phyloP scores from a whole-genome alignment of 2,888 invertebrate genomes.

The Ischnura elegans region DNA sequence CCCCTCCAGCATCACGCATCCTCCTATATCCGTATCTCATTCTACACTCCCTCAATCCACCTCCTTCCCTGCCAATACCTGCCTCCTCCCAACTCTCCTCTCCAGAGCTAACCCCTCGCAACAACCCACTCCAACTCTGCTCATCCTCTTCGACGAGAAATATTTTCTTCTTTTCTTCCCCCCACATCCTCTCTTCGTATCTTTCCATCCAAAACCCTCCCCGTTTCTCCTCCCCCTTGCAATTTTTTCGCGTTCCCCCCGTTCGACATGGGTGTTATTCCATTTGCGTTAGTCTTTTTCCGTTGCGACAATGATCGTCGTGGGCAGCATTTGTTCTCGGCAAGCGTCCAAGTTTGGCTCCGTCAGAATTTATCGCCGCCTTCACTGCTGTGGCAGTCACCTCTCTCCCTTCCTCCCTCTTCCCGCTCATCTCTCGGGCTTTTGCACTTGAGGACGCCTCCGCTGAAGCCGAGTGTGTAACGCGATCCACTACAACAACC shows the following conservation, averaged over 20 bases:
- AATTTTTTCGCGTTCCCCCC: background rate
- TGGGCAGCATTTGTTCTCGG: slow-evolving; percentile 22
- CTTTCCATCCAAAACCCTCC: background rate
- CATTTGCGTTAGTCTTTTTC: slow-evolving; percentile 27
- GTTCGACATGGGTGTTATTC: slow-evolving; percentile 28
- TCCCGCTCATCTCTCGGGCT: no score
- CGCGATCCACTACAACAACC: background rate
- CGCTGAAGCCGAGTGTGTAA: background rate
- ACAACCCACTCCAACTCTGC: background rate
- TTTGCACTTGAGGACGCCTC: slow-evolving; percentile 6
- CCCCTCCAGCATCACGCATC: background rate
- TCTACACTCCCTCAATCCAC: background rate
- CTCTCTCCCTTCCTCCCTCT: no score
- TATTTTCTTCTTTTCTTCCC: no score
- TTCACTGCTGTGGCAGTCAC: background rate
- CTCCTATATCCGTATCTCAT: background rate
- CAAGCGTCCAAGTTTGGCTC: slow-evolving; percentile 25
- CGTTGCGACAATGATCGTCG: slow-evolving; percentile 31
- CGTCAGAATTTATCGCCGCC: slow-evolving; percentile 13
- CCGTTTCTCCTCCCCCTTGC: background rate
- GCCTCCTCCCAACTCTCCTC: background rate
- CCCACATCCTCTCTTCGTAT: background rate
- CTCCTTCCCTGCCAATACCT: background rate
- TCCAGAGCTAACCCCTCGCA: no score
- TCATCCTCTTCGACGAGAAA: background rate